These are phyloP conservation scores for Lanistes nyassanus DNA, from an alignment of 1,140 invertebrate species.

Conservation along the genomic window DNA sequence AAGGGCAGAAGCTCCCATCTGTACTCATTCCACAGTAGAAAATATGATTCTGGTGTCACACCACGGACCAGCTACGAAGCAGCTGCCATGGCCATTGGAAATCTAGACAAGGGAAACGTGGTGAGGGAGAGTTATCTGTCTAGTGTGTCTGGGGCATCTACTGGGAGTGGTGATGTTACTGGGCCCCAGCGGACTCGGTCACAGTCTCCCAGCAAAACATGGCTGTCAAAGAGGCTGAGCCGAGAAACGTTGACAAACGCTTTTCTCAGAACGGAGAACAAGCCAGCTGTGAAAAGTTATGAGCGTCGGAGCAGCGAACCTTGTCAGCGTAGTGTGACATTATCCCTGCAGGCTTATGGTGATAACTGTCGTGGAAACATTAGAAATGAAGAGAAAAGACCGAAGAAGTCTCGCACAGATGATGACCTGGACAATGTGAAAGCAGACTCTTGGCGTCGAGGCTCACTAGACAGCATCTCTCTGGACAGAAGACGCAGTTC, in stretches of 20 bases:
- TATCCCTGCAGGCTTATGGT: conserved; percentile 42
- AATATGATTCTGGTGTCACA: conserved; percentile 7
- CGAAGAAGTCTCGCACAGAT: conserved; percentile 36
- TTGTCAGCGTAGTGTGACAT: conserved; percentile 39
- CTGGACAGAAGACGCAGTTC: conserved; percentile 32
- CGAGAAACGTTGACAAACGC: conserved; percentile 35
- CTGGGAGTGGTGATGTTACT: background rate
- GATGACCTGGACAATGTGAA: conserved; percentile 38
- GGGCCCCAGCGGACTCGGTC: conserved; percentile 15
- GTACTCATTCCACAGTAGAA: conserved; percentile 13
- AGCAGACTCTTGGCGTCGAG: conserved; percentile 24
- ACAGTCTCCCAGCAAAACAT: conserved; percentile 20
- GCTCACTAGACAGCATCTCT: conserved; percentile 31
- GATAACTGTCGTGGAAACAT: conserved; percentile 5
- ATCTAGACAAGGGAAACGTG: conserved; percentile 15
- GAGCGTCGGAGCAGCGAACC: conserved; percentile 52
- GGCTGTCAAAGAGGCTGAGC: conserved; percentile 28
- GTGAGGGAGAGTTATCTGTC: conserved; percentile 16
- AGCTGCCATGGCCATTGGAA: conserved; percentile 15
- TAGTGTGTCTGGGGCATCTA: background rate
- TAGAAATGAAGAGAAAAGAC: conserved; percentile 20
- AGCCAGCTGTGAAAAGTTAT: conserved; percentile 37
- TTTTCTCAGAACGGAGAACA: conserved; percentile 34
- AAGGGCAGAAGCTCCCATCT: background rate
- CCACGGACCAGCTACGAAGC: conserved; percentile 15